Conservation (phyloP, 2,888 invertebrate genomes). For the Xestia ashworthii region DNA sequence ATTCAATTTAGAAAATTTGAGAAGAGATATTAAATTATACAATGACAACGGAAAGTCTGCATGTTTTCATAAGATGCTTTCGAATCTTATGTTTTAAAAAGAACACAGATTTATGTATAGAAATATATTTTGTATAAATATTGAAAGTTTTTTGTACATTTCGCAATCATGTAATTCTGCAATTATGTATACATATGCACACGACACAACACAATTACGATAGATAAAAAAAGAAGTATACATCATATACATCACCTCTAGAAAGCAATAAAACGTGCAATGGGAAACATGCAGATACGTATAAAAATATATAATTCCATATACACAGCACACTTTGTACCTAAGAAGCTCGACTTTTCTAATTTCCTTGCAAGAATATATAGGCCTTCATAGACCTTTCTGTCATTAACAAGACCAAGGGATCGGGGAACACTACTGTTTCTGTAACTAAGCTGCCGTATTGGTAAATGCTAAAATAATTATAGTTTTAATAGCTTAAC, state of each 20-base stretch:
- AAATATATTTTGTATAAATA: not conserved
- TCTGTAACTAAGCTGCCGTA: slow-evolving; percentile 87
- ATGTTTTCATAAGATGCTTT: slow-evolving; percentile 1
- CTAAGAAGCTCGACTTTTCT: slow-evolving; percentile 64
- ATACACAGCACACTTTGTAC: slow-evolving; percentile 48
- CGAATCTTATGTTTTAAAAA: slow-evolving; percentile 10
- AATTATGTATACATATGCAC: slow-evolving; percentile 29
- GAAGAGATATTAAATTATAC: slow-evolving; percentile 25
- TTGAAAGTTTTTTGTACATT: slow-evolving; percentile 64
- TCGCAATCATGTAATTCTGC: not conserved
- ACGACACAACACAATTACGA: slow-evolving; percentile 53
- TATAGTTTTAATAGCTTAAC: slow-evolving; percentile 78
- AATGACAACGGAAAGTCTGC: not conserved
- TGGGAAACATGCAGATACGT: slow-evolving; percentile 52
- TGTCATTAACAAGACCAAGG: slow-evolving; percentile 71
- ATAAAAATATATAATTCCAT: slow-evolving; percentile 25
- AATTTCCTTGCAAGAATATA: slow-evolving; percentile 59
- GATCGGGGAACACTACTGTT: slow-evolving; percentile 77
- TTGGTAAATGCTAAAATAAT: slow-evolving; percentile 90
- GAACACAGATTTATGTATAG: slow-evolving; percentile 1
- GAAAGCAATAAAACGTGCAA: slow-evolving; percentile 55
- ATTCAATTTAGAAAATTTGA: slow-evolving; percentile 20
- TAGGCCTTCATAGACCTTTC: slow-evolving; percentile 46
- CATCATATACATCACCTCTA: slow-evolving; percentile 49
- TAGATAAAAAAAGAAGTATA: slow-evolving; percentile 42